phyloP scores from a whole-genome alignment of 2,888 invertebrate genomes.

The Tachystola acroxantha region DNA sequence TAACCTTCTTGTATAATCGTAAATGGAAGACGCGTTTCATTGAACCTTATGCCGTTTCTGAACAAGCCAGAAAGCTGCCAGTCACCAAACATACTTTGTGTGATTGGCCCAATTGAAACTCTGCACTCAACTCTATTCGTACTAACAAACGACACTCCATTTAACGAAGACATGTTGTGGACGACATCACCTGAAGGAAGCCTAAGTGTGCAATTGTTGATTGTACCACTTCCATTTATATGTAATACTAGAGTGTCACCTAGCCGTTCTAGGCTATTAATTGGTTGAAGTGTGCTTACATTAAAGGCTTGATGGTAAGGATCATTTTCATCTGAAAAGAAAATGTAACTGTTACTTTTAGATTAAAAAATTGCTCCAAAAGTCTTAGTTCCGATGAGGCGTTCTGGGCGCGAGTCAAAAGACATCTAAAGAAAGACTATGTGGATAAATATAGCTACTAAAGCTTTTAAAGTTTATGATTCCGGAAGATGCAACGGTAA shows the following conservation, averaged over 20 bases:
- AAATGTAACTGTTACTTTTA: background rate
- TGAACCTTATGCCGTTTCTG: slow-evolving; percentile 21
- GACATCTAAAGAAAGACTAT: too few species aligned
- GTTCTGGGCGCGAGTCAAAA: too few species aligned
- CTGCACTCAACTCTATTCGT: slow-evolving; percentile 18
- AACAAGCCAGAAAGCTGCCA: slow-evolving; percentile 40
- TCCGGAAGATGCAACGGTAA: too few species aligned
- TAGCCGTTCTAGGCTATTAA: slow-evolving; percentile 23
- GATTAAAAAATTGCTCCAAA: too few species aligned
- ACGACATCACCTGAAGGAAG: slow-evolving; percentile 22
- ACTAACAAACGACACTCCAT: slow-evolving; percentile 18
- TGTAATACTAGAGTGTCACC: slow-evolving; percentile 19
- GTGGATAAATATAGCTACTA: too few species aligned
- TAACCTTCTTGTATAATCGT: slow-evolving; percentile 34
- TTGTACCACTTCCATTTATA: slow-evolving; percentile 18
- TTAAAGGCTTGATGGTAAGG: slow-evolving; percentile 30
- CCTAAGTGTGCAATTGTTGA: slow-evolving; percentile 24
- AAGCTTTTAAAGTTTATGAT: too few species aligned
- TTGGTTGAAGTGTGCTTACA: slow-evolving; percentile 20
- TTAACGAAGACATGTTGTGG: slow-evolving; percentile 6
- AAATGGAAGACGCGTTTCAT: slow-evolving; percentile 25
- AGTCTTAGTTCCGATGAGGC: too few species aligned
- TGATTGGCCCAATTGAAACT: slow-evolving; percentile 27
- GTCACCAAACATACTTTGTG: slow-evolving; percentile 26
- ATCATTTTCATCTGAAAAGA: slow-evolving; percentile 29